These are phyloP conservation scores for Spodoptera littoralis DNA, from an alignment of 2,888 invertebrate genomes.

Conservation along the genomic window DNA sequence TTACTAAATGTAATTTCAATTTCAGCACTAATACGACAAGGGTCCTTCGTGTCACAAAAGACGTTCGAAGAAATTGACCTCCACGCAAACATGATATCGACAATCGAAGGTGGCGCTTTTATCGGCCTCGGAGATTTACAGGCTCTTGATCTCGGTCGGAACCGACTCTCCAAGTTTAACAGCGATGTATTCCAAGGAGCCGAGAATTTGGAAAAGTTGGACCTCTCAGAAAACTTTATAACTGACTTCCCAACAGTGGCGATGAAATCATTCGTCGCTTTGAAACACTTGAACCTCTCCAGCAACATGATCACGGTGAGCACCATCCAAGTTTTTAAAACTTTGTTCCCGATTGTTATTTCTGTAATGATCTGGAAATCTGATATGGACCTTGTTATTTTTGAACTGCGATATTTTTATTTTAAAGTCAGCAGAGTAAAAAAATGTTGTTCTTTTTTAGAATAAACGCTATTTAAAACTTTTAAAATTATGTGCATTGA, in stretches of 20 bases:
- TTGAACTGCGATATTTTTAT: conserved; percentile 8
- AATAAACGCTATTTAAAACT: too few species aligned
- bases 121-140: conserved; percentile 91
- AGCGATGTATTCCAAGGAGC: conserved; percentile 95
- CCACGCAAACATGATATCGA: conserved; percentile 93
- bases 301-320: conserved; percentile 95
- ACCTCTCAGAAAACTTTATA: conserved; percentile 96
- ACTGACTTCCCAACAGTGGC: conserved; percentile 94
- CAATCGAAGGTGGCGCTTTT: conserved; percentile 93
- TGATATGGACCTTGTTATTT: conserved; percentile 17
- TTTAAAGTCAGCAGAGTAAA: not conserved
- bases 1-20: conserved; percentile 52
- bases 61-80: conserved; percentile 93
- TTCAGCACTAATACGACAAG: conserved; percentile 91
- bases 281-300: conserved; percentile 94
- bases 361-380: conserved; percentile 40
- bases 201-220: conserved; percentile 92
- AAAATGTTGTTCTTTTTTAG: too few species aligned
- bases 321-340: conserved; percentile 36
- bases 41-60: conserved; percentile 91
- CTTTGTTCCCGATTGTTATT: conserved; percentile 37
- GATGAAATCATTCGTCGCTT: conserved; percentile 90
- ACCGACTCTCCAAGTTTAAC: conserved; percentile 94
- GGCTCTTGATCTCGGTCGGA: conserved; percentile 92
- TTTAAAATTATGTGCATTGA: too few species aligned